These are phyloP conservation scores for Acipenser transmontanus DNA, from an alignment of 2,797 vertebrate genomes.

Conservation along the genomic window DNA sequence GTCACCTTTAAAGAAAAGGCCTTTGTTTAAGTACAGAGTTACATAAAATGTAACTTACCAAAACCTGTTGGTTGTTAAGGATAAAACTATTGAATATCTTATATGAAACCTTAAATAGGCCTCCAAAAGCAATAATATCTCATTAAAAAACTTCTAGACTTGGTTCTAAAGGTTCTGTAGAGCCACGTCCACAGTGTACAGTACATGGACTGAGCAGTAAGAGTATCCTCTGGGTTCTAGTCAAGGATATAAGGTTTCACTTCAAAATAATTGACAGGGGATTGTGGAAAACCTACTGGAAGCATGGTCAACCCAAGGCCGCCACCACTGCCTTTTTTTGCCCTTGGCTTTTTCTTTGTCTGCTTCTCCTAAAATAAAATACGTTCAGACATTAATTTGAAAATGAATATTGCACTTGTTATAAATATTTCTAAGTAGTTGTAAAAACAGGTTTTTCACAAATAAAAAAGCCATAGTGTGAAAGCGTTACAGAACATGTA, in stretches of 20 bases:
- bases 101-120: constrained; percentile 58
- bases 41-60: not conserved
- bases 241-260: constrained; percentile 98
- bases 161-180: constrained; percentile 40
- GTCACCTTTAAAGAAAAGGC: constrained; percentile 17
- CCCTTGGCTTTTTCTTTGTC: constrained; percentile 97
- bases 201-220: constrained; percentile 38
- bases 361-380: constrained; percentile 98
- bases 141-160: constrained; percentile 23
- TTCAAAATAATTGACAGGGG: constrained; percentile 74
- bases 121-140: constrained; percentile 56
- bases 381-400: constrained; percentile 80
- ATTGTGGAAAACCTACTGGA: constrained; percentile 97
- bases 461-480: too few relatives aligned
- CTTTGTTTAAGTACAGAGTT: too few relatives aligned
- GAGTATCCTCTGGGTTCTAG: constrained; percentile 82
- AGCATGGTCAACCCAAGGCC: constrained; percentile 99
- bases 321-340: constrained; percentile 99
- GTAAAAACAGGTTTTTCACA: too few relatives aligned
- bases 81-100: too few relatives aligned
- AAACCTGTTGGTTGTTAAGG: too few relatives aligned
- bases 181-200: constrained; percentile 33
- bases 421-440: too few relatives aligned
- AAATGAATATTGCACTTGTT: constrained; percentile 8
- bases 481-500: too few relatives aligned